Conservation (phyloP, 2,888 invertebrate species). For the Euclidia mi region DNA sequence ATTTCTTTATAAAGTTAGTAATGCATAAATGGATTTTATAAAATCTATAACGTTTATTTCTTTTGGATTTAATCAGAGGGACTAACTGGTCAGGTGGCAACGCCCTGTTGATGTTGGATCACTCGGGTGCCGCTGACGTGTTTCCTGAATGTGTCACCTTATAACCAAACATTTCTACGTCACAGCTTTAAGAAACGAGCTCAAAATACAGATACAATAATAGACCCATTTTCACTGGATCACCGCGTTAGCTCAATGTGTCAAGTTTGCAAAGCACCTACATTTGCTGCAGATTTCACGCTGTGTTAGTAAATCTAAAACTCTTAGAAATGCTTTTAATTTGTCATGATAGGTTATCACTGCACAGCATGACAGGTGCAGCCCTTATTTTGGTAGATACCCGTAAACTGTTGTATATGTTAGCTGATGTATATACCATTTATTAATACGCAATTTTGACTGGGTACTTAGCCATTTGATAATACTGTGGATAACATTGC, state of each 20-base stretch:
- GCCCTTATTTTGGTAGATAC: no score
- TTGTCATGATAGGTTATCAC: no score
- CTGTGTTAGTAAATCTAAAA: no score
- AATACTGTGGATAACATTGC: no score
- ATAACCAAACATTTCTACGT: constrained; percentile 25
- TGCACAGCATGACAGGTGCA: no score
- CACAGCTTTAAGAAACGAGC: constrained; percentile 14
- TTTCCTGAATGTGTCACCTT: constrained; percentile 70
- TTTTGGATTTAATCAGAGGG: constrained; percentile 43
- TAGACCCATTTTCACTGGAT: constrained; percentile 3
- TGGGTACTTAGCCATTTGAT: no score
- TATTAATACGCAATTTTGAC: no score
- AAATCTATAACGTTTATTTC: constrained; percentile 42
- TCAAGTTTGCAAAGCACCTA: constrained; percentile 12
- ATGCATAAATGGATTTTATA: constrained; percentile 28
- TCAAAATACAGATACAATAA: constrained; percentile 5
- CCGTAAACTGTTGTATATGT: no score
- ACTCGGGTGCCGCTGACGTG: constrained; percentile 43
- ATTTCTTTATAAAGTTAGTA: constrained; percentile 19
- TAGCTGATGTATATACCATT: no score
- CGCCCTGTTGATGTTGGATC: constrained; percentile 76
- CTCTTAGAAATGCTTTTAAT: no score
- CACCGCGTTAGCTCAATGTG: constrained; percentile 1
- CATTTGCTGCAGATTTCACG: neutral
- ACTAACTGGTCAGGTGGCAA: constrained; percentile 63